phyloP scores from a whole-genome alignment of 2,888 invertebrate genomes.

The Microdon myrmicae region DNA sequence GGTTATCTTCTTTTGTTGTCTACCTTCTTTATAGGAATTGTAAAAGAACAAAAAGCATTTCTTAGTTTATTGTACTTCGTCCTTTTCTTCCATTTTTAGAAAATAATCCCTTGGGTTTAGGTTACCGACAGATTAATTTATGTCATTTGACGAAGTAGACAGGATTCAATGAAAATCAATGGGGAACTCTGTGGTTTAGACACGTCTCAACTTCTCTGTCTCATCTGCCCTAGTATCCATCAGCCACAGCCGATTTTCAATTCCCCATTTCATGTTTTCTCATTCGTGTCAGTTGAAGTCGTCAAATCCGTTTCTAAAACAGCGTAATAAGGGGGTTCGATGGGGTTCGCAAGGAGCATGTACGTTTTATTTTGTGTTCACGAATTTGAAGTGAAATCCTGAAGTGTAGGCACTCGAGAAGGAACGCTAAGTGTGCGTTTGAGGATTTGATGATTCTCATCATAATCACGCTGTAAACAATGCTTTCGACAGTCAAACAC shows the following conservation, averaged over 20 bases:
- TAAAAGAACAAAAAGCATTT: slow-evolving; percentile 7
- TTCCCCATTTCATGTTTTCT: slow-evolving; percentile 7
- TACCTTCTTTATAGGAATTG: slow-evolving; percentile 9
- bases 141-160: slow-evolving; percentile 27
- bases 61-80: not conserved
- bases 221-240: not conserved
- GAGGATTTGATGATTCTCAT: slow-evolving; percentile 32
- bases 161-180: slow-evolving; percentile 24
- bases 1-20: too few relatives aligned
- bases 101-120: slow-evolving; percentile 24
- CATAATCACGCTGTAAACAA: slow-evolving; percentile 33
- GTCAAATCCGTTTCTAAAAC: slow-evolving; percentile 14
- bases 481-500: slow-evolving; percentile 1
- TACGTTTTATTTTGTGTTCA: slow-evolving; percentile 8
- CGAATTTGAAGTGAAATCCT: not conserved
- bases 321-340: too few relatives aligned
- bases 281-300: slow-evolving; percentile 7
- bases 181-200: slow-evolving; percentile 14
- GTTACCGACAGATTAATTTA: slow-evolving; percentile 34
- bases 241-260: slow-evolving; percentile 6
- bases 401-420: not conserved
- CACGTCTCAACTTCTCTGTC: slow-evolving; percentile 10
- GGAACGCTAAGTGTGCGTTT: slow-evolving; percentile 19
- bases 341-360: not conserved
- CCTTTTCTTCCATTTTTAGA: not conserved